phyloP scores from a whole-genome alignment of 2,797 vertebrate genomes.

The Otolemur crassicaudatus region DNA sequence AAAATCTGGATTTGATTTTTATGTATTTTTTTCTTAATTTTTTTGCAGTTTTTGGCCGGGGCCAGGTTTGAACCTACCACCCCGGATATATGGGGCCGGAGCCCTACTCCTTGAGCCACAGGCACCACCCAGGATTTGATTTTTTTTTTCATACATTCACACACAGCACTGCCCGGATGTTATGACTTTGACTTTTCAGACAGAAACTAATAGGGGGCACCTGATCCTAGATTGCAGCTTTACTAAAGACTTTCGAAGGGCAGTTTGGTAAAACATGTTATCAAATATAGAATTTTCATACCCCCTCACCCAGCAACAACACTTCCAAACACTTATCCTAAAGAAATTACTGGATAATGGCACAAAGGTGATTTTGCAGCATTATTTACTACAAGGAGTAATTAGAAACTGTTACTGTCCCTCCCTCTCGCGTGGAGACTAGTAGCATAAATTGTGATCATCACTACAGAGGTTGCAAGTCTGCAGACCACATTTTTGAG shows the following conservation, averaged over 20 bases:
- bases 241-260: slow-evolving; percentile 1
- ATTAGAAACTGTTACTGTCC: not conserved
- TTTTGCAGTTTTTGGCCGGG: no score
- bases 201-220: not conserved
- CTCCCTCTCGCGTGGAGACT: fast-evolving
- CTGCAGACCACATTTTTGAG: not conserved
- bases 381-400: not conserved
- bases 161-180: not conserved
- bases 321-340: slow-evolving; percentile 8
- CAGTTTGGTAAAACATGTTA: slow-evolving; percentile 1
- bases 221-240: not conserved
- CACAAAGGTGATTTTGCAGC: not conserved
- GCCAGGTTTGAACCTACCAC: no score
- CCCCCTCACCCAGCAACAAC: not conserved
- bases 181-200: not conserved
- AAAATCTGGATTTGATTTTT: no score
- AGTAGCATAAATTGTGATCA: not conserved
- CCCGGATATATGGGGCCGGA: no score
- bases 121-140: no score
- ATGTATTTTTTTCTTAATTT: no score
- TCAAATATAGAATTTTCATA: not conserved
- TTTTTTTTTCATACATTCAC: not conserved
- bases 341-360: not conserved
- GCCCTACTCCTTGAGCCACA: no score
- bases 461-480: not conserved